These are phyloP conservation scores for Macrosteles quadrilineatus DNA, from an alignment of 1,140 invertebrate species.

Conservation along the genomic window DNA sequence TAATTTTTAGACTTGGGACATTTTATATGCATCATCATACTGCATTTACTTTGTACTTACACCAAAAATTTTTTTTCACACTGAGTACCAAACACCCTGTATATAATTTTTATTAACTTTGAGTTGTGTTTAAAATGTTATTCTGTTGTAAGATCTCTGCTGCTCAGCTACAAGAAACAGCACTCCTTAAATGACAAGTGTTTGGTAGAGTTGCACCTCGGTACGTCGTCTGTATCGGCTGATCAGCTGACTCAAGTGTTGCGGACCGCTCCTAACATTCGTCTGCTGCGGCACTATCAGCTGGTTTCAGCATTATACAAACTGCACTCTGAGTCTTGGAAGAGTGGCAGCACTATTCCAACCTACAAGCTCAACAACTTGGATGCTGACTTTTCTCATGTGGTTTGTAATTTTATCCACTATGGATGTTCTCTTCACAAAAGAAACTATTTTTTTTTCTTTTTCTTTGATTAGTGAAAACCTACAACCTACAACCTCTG, in stretches of 20 bases:
- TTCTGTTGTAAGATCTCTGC: constrained; percentile 27
- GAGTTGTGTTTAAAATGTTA: no score
- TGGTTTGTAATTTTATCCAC: constrained; percentile 36
- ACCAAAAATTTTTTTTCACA: no score
- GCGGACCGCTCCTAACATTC: constrained; percentile 33
- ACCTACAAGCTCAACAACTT: constrained; percentile 43
- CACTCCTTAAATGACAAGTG: neutral
- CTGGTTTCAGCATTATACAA: constrained; percentile 41
- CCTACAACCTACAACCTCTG: no score
- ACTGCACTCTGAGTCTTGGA: constrained; percentile 40
- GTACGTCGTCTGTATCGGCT: constrained; percentile 33
- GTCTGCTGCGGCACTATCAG: constrained; percentile 44
- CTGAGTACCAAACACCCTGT: no score
- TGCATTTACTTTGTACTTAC: no score
- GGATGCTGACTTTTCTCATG: constrained; percentile 47
- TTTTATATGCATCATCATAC: no score
- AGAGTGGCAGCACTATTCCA: constrained; percentile 29
- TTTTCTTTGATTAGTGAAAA: neutral
- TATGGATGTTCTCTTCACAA: no score
- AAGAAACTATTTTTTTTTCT: constrained; percentile 5
- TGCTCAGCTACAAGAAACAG: neutral
- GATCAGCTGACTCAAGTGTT: constrained; percentile 39
- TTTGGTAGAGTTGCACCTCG: constrained; percentile 43
- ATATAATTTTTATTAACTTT: no score
- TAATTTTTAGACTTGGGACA: no score